Base-by-base conservation (phyloP, 2,797 vertebrate genomes). In the Amphiprion clarkii region DNA sequence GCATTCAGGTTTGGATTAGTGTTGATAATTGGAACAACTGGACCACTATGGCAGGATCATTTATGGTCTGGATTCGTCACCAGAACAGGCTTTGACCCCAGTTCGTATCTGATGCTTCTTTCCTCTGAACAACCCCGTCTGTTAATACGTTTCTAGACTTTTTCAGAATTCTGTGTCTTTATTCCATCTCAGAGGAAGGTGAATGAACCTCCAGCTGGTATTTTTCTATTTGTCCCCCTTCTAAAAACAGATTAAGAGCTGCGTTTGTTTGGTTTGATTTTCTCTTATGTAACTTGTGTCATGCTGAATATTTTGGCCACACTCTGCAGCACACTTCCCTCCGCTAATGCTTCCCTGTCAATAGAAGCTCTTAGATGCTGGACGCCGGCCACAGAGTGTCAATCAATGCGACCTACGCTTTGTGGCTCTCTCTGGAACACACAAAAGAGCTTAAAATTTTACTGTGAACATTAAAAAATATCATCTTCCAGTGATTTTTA, bases 351-450 rank as follows among this genome's bases (percentile, higher is more conserved):
- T 36, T 4, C 44, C 23, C 29, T 70, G 67, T 84, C 74, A 74
- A 59, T 59, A 76, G 49, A 60, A 58, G 63, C 42, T 42, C 58
- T 58, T 13, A 63, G 69, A 65, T 23, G 11, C 70, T 62, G 54
- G 65, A 57, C 33, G 2, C 57, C 9, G n/a, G 64, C 58, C 60
- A 59, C 65, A 53, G 58, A n/a, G 36, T 57, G 56, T 78, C 71
- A 77, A 42, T 82, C 83, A 73, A 64, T 70, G 73, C 16, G 17
- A 6, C 40, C 39, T 42, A 58, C 74, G 78, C 17, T 76, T 58
- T 61, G 71, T 23, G 76, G 49, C 49, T 67, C 53, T 71, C n/a
- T 40, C 11, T 13, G 40, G 59, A 11, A 29, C 36, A 70, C 40
- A 69, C 33, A 53, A 62, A 8, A 0, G 11, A 52, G 14, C 16